phyloP scores from a whole-genome alignment of 2,797 vertebrate genomes.

The Selene dorsalis region DNA sequence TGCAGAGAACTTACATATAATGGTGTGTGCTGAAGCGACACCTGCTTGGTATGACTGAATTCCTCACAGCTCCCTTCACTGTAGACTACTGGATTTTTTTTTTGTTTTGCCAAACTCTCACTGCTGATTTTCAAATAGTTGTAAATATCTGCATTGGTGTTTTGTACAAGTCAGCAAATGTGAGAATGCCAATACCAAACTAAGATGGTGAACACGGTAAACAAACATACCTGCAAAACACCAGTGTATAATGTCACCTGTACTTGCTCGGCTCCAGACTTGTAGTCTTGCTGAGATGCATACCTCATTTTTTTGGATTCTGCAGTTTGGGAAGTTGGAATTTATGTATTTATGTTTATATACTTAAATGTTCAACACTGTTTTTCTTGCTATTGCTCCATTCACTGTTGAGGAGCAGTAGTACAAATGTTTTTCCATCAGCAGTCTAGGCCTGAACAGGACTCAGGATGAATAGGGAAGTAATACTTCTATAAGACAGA shows the following conservation, averaged over 20 bases:
- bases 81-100: neutral
- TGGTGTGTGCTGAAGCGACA: neutral
- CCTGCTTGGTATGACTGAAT: neutral
- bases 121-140: neutral
- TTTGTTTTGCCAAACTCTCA: neutral
- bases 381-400: neutral
- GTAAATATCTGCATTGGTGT: neutral
- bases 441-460: neutral
- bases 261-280: neutral
- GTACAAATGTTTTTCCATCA: slow-evolving; percentile 10
- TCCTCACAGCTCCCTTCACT: neutral
- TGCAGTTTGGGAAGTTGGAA: neutral
- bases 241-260: neutral
- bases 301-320: neutral
- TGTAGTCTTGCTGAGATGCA: neutral
- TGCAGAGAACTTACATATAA: neutral
- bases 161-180: neutral
- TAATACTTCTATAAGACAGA: slow-evolving; percentile 40
- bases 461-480: slow-evolving; percentile 3
- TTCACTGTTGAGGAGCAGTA: neutral
- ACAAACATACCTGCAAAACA: neutral
- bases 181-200: neutral
- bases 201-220: neutral
- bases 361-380: neutral
- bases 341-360: slow-evolving; percentile 4